A percentile compares a stretch with the other conserved stretches of the same genome.
Evolutionary conservation across 2,797 vertebrate genomes (phyloP).

Genomic region (Cheirogaleus major): DNA sequence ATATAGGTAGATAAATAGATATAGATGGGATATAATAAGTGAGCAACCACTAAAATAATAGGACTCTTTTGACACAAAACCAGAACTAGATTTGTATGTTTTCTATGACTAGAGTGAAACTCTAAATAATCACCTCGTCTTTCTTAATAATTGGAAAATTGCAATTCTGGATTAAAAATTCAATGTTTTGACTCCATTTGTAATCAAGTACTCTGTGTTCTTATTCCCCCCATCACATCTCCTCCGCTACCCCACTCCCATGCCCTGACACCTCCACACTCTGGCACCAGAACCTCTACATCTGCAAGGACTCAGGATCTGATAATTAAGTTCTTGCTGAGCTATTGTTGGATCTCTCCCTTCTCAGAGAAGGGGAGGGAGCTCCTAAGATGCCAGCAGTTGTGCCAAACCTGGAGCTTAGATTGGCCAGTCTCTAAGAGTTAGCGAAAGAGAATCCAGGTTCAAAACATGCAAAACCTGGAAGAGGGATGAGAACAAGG

Average conservation of each 20-base stretch:
- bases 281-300: neutral
- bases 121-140: neutral
- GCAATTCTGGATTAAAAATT: neutral
- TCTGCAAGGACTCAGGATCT: neutral
- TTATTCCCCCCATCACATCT: too few species aligned
- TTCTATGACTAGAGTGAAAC: neutral
- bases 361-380: neutral
- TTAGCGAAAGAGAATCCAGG: neutral
- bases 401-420: neutral
- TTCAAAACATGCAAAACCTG: neutral
- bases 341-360: neutral
- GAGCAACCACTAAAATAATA: neutral
- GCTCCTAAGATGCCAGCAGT: neutral
- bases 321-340: neutral
- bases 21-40: neutral
- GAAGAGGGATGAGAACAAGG: neutral
- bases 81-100: neutral
- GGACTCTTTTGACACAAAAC: neutral
- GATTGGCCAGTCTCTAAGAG: neutral
- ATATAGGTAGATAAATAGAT: neutral
- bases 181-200: neutral
- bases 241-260: neutral
- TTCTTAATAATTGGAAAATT: slow-evolving; percentile 11
- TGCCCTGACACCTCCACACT: neutral
- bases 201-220: neutral